Evolutionary conservation across 1,140 invertebrate species (phyloP).

Genomic region (Halyomorpha halys): DNA sequence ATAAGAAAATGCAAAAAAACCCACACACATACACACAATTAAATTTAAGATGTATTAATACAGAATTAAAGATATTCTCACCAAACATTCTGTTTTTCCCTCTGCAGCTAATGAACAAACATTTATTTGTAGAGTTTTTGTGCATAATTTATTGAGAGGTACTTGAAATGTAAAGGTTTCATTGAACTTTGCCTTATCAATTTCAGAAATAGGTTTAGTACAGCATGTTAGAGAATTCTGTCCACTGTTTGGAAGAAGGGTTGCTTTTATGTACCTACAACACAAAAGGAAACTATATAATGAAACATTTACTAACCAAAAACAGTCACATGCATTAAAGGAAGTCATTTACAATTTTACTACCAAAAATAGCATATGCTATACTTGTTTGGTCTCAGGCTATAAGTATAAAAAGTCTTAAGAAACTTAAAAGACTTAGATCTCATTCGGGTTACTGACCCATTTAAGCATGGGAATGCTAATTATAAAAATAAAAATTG

Average conservation of each 20-base stretch:
- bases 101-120: conserved; percentile 55
- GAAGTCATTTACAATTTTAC: no score
- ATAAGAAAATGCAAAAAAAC: no score
- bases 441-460: no score
- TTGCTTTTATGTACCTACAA: conserved; percentile 64
- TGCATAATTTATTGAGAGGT: conserved; percentile 59
- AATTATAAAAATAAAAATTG: no score
- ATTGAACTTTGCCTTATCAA: conserved; percentile 66
- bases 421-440: no score
- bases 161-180: conserved; percentile 69
- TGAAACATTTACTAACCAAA: neutral
- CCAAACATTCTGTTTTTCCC: conserved; percentile 69
- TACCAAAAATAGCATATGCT: no score
- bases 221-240: conserved; percentile 50
- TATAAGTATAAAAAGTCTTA: no score
- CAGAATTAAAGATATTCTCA: conserved; percentile 40
- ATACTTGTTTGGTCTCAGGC: no score
- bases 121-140: conserved; percentile 82
- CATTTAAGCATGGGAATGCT: no score
- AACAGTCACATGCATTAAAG: no score
- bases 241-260: conserved; percentile 58
- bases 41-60: no score
- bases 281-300: neutral
- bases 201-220: conserved; percentile 60
- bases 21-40: no score